These are phyloP conservation scores for Diabrotica virgifera DNA, from an alignment of 1,140 invertebrate genomes.

Conservation along the genomic window DNA sequence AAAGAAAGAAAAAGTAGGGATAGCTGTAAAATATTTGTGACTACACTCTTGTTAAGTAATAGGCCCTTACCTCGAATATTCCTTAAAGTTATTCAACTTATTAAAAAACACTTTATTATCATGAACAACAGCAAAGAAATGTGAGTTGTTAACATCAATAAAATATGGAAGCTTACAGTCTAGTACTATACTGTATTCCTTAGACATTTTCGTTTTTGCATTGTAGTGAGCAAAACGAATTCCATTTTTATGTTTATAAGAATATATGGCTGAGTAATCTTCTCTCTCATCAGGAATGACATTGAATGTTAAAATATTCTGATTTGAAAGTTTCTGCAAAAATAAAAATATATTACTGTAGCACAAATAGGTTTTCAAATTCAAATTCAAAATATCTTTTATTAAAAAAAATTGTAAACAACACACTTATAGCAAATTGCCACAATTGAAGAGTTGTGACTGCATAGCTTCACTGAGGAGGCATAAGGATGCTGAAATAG, in stretches of 20 bases:
- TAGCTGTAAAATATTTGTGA: no score
- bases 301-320: slow-evolving; percentile 32
- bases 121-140: slow-evolving; percentile 28
- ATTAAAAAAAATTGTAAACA: no score
- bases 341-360: slow-evolving; percentile 23
- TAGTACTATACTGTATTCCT: slow-evolving; percentile 24
- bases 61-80: slow-evolving; percentile 1
- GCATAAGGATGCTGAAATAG: no score
- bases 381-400: no score
- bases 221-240: slow-evolving; percentile 22
- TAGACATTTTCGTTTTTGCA: slow-evolving; percentile 16
- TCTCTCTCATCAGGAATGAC: slow-evolving; percentile 19
- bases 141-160: slow-evolving; percentile 22
- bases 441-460: no score
- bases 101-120: slow-evolving; percentile 25
- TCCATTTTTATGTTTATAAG: slow-evolving; percentile 22
- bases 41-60: no score
- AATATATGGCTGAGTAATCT: slow-evolving; percentile 27
- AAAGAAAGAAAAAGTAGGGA: no score
- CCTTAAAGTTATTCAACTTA: slow-evolving; percentile 13
- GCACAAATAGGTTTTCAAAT: slow-evolving; percentile 4
- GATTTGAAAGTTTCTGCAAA: slow-evolving; percentile 32
- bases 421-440: no score
- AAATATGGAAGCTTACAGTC: slow-evolving; percentile 19
- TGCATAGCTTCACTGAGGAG: no score